Base-by-base conservation (phyloP, 2,797 vertebrate species). In the Myiothlypis chrysogaster region DNA sequence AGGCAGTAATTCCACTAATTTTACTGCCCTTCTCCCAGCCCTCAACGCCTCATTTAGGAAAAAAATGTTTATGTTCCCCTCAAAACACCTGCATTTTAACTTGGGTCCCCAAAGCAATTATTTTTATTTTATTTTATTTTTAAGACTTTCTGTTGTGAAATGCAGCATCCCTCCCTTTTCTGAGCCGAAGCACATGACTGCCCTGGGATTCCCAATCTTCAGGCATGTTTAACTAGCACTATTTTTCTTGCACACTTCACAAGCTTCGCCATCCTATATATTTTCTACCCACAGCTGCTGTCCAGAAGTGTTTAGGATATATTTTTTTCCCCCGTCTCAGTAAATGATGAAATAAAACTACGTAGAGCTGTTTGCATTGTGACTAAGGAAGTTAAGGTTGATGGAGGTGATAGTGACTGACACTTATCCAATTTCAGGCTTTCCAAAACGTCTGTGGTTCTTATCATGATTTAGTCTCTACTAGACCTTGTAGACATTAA, bases 1-100 rank as follows among this genome's bases (percentile, higher is more conserved):
- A 99, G 98, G 98, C 98, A 98, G 99, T 99, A 99, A 99, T 99
- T 99, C 98, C 98, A 98, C 99, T 99, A 98, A 99, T 99, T 99
- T 99, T 98, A 98, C 98, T 97, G 97, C 98, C 98, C 97, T 98
- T 98, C 98, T 98, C 97, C 97, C 96, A 98, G 98, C 98, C 98
- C 98, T 98, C 98, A 98, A 98, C 98, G 98, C 98, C 98, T 99
- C 99, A 99, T 99, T 99, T 99, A 98, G 98, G 98, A 98, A 98
- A 99, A 99, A 99, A 98, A 98, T 98, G 98, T 98, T 98, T 98
- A 99, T 97, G 98, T 98, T 98, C 98, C 97, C 95, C 98, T 99
- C 98, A 98, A 98, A 99, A 99, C 99, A 99, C 99, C 99, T 99
- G 99, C 97, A 97, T 98, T 98, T 98, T 98, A 98, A 98, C 98